Evolutionary conservation across 2,888 invertebrate species (phyloP).

Genomic region (Thysanoteuthis rhombus): DNA sequence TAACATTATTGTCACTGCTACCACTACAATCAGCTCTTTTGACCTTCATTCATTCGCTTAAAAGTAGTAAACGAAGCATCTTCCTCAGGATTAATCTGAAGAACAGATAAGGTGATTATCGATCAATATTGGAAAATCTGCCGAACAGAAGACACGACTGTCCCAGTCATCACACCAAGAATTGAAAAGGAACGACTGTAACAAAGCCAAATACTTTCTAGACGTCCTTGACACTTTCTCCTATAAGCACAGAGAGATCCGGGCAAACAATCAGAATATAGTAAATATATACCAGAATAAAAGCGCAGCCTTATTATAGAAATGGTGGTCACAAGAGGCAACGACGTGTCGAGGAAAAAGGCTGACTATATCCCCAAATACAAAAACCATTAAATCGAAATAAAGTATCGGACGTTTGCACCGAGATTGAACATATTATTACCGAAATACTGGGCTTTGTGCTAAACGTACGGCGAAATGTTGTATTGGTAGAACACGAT

Average conservation of each 20-base stretch:
- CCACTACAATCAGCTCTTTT: no score
- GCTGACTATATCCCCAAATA: background rate
- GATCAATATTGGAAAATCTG: no score
- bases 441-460: background rate
- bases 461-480: background rate
- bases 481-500: background rate
- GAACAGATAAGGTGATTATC: no score
- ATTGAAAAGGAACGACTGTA: no score
- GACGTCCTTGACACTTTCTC: background rate
- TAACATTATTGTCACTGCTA: no score
- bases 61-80: no score
- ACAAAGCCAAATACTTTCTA: background rate
- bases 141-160: no score
- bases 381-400: background rate
- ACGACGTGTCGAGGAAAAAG: background rate
- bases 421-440: background rate
- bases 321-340: background rate
- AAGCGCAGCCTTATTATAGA: background rate
- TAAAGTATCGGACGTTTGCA: background rate
- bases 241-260: background rate
- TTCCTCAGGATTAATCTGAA: no score
- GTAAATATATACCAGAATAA: background rate
- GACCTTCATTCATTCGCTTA: no score
- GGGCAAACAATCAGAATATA: background rate
- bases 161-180: no score